phyloP scores from a whole-genome alignment of 1,140 invertebrate genomes.

The Danaus melanippus region DNA sequence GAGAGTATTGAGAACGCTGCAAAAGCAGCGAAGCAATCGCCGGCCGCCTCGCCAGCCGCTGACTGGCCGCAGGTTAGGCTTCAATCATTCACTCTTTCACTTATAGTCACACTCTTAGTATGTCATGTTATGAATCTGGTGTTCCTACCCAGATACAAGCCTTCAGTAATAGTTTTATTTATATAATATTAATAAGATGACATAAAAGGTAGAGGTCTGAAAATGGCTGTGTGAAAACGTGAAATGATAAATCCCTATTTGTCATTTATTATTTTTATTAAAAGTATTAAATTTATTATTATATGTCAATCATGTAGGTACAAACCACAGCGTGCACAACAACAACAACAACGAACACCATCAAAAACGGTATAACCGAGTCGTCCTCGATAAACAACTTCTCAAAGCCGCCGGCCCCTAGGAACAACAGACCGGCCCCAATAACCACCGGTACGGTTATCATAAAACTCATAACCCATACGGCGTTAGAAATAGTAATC shows the following conservation, averaged over 20 bases:
- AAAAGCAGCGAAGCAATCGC: slow-evolving; percentile 86
- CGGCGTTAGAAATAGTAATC: too few species aligned
- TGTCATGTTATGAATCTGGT: too few species aligned
- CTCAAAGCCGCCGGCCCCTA: slow-evolving; percentile 40
- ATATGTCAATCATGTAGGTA: slow-evolving; percentile 16
- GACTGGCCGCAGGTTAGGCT: slow-evolving; percentile 50
- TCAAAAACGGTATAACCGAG: slow-evolving; percentile 48
- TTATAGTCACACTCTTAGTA: too few species aligned
- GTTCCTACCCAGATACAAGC: too few species aligned
- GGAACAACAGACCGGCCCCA: slow-evolving; percentile 33
- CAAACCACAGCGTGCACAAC: slow-evolving; percentile 32
- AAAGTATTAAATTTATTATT: not conserved
- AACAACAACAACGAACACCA: slow-evolving; percentile 23
- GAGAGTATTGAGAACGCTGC: slow-evolving; percentile 91
- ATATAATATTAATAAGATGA: too few species aligned
- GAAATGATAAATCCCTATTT: too few species aligned
- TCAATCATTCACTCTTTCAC: too few species aligned
- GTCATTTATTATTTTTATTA: not conserved
- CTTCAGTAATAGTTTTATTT: too few species aligned
- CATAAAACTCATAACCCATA: too few species aligned
- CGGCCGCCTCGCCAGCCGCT: slow-evolving; percentile 67
- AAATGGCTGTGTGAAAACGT: too few species aligned
- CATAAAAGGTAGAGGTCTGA: too few species aligned
- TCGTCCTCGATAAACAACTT: slow-evolving; percentile 19
- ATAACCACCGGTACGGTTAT: slow-evolving; percentile 29